Base-by-base conservation (phyloP, 2,797 vertebrate species). In the Oophaga sylvatica region DNA sequence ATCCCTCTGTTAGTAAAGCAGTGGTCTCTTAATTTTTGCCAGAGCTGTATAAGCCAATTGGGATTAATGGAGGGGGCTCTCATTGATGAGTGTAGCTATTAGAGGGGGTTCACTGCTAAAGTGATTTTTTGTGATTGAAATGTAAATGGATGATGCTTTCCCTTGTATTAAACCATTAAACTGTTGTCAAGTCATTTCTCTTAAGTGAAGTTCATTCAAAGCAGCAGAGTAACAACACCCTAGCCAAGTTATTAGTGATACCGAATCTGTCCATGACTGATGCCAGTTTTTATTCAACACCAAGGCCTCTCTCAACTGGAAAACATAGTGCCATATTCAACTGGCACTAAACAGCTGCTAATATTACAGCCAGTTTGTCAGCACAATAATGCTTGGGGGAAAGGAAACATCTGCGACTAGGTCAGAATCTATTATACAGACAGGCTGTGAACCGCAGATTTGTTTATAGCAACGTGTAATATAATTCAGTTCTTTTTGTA, bases 261-360 rank as follows among this genome's bases (percentile, higher is more conserved):
- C 82, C 83, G 85, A 45, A 75, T 85, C 77, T 85, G 29, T 45
- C 77, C 68, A 60, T 57, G 60, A 85, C 67, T 76, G 45, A 81
- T 85, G 78, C 87, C 87, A 88, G 78, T 88, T 88, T 57, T 68
- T 70, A 85, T 85, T 80, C 83, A 87, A 89, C 88, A 91, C 90
- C 91, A 91, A 90, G 92, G 90, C 78, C 17, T 86, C 90, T 90
- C 92, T 91, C 92, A 92, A 81, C 89, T 68, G 57, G 91, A 93
- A 93, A 90, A 88, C 85, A 84, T 92, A 86, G 81, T 15, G 73
- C 88, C 63, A 13, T 57, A 87, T 91, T 94, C 93, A 90, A 91
- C 88, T 88, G 91, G 90, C 89, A 79, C 86, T 91, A 90, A 90
- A 91, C 90, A 78, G 67, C 87, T 90, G 86, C 89, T 84, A 88